These are phyloP conservation scores for Chrysogorgia sp. DNA, from an alignment of 92 coral and sea anemone genomes.

Conservation along the genomic window DNA sequence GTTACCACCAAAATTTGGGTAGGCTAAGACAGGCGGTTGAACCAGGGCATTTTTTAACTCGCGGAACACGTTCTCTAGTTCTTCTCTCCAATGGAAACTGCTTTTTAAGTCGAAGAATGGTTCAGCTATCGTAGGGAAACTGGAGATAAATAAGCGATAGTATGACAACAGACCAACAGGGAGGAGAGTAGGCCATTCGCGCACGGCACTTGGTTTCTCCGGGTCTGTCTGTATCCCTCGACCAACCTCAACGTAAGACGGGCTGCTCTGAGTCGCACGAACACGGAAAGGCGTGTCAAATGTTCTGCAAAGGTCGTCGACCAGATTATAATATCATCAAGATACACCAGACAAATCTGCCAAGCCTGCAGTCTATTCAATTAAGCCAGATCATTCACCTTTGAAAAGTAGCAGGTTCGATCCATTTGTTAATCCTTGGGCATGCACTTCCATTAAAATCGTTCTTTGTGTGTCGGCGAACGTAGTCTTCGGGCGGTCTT, in stretches of 20 bases:
- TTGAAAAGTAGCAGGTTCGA: slow-evolving; percentile 53
- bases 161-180: slow-evolving; percentile 45
- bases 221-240: slow-evolving; percentile 52
- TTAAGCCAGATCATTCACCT: slow-evolving; percentile 44
- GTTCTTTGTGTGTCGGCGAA: slow-evolving; percentile 33
- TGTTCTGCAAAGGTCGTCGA: slow-evolving; percentile 46
- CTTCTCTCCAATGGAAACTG: slow-evolving; percentile 48
- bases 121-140: slow-evolving; percentile 39
- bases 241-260: slow-evolving; percentile 39
- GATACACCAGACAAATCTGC: slow-evolving; percentile 56
- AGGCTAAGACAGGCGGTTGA: slow-evolving; percentile 54
- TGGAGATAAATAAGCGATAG: slow-evolving; percentile 42
- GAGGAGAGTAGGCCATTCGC: slow-evolving; percentile 52
- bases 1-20: slow-evolving; percentile 56
- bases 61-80: slow-evolving; percentile 42
- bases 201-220: slow-evolving; percentile 47
- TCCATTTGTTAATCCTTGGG: slow-evolving; percentile 18
- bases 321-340: slow-evolving; percentile 62
- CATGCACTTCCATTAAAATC: slow-evolving; percentile 33
- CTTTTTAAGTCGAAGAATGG: slow-evolving; percentile 19
- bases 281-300: slow-evolving; percentile 39
- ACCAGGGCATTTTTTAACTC: slow-evolving; percentile 35
- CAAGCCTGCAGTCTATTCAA: slow-evolving; percentile 49
- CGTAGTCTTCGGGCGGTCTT: slow-evolving; percentile 41
- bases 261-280: slow-evolving; percentile 33